These are phyloP conservation scores for Hemithea aestivaria DNA, from an alignment of 2,888 invertebrate species.

Conservation along the genomic window DNA sequence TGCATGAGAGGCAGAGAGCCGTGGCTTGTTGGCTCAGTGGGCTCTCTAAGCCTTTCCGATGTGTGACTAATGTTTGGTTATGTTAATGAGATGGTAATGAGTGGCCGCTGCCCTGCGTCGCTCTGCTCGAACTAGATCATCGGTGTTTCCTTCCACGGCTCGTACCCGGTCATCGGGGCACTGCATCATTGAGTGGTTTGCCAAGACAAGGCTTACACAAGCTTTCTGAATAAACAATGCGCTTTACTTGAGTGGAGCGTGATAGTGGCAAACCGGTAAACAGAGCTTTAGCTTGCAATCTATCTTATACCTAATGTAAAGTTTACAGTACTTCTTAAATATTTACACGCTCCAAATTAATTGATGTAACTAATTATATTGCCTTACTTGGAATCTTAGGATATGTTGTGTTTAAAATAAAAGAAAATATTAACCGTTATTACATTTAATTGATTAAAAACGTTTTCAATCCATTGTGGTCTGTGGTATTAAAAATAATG, in stretches of 20 bases:
- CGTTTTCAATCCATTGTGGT: too few species aligned
- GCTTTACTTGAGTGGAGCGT: constrained; percentile 32
- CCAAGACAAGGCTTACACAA: constrained; percentile 48
- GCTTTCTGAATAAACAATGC: constrained; percentile 65
- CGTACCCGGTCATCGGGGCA: constrained; percentile 48
- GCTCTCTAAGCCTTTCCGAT: constrained; percentile 66
- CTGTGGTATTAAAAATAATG: too few species aligned
- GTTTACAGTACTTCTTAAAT: constrained; percentile 8
- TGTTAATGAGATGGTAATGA: constrained; percentile 76
- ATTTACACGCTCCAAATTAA: constrained; percentile 13
- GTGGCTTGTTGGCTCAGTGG: constrained; percentile 62
- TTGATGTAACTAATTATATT: too few species aligned
- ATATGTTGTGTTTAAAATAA: too few species aligned
- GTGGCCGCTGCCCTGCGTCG: constrained; percentile 20
- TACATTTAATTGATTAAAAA: too few species aligned
- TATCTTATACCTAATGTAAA: constrained; percentile 4
- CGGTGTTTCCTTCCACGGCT: constrained; percentile 46
- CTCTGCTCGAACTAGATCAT: constrained; percentile 64
- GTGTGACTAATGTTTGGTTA: constrained; percentile 73
- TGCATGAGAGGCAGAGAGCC: constrained; percentile 58
- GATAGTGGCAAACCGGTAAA: constrained; percentile 26
- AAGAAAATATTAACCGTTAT: too few species aligned
- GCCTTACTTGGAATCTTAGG: too few species aligned
- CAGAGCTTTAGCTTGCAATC: constrained; percentile 29
- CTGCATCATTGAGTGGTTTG: constrained; percentile 46